A percentile compares a stretch with the other conserved stretches of the same genome.
Conservation (phyloP, 2,113 vertebrate genomes). For the Mystacornis crossleyi region DNA sequence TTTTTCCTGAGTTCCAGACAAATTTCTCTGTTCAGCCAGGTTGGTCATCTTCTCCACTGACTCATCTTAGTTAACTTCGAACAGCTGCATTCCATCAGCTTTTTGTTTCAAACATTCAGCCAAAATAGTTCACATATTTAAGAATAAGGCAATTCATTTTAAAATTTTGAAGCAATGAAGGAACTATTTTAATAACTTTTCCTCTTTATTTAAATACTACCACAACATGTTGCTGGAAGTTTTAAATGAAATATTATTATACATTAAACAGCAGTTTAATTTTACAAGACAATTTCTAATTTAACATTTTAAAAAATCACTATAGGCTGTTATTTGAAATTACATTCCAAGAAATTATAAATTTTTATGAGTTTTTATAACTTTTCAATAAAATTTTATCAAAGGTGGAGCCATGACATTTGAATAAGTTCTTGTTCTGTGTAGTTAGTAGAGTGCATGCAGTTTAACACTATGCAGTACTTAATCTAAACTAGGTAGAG, state of each 20-base stretch:
- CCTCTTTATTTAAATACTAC: constrained; percentile 29
- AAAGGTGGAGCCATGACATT: neutral
- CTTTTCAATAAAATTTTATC: constrained; percentile 45
- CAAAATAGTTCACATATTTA: neutral
- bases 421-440: neutral
- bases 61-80: neutral
- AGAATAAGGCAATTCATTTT: neutral
- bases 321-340: constrained; percentile 35
- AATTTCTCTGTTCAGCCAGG: neutral
- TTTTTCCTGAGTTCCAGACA: neutral
- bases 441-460: neutral
- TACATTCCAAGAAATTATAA: constrained; percentile 12
- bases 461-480: neutral
- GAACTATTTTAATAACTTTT: neutral
- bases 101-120: neutral
- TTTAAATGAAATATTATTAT: constrained; percentile 44
- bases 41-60: neutral
- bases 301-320: constrained; percentile 18
- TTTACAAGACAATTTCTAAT: constrained; percentile 48
- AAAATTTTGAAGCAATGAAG: neutral
- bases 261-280: constrained; percentile 33
- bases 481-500: neutral
- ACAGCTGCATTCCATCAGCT: neutral
- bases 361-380: constrained; percentile 3
- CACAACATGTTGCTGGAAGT: neutral